phyloP scores from a whole-genome alignment of 2,113 vertebrate species.

The Microtus richardsoni region DNA sequence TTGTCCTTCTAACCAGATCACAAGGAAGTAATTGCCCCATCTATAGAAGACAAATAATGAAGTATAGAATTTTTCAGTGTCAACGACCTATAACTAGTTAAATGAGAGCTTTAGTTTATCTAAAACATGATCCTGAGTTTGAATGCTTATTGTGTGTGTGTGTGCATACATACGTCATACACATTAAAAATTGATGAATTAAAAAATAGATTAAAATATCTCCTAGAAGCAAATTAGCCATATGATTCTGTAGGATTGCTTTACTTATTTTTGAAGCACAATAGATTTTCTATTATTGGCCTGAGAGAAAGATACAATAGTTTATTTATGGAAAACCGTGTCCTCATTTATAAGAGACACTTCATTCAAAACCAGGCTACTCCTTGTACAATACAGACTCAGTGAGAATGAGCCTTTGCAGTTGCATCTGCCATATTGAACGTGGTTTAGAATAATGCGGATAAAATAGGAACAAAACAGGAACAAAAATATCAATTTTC shows the following conservation, averaged over 20 bases:
- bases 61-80: neutral
- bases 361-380: constrained; percentile 70
- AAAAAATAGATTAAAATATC: neutral
- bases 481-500: constrained; percentile 23
- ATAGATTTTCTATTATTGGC: constrained; percentile 37
- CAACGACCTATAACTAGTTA: neutral
- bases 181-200: neutral
- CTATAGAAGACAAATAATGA: constrained; percentile 8
- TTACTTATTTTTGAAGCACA: constrained; percentile 9
- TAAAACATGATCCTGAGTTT: constrained; percentile 7
- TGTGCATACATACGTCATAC: neutral
- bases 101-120: neutral
- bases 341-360: constrained; percentile 56
- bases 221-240: neutral
- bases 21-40: neutral
- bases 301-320: neutral
- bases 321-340: constrained; percentile 43
- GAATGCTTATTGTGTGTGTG: neutral
- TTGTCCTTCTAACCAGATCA: neutral
- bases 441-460: constrained; percentile 56
- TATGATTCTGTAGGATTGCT: neutral
- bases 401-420: constrained; percentile 48
- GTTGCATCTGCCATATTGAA: constrained; percentile 59
- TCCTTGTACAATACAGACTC: constrained; percentile 50
- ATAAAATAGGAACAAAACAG: constrained; percentile 11